phyloP scores from a whole-genome alignment of 2,113 vertebrate species.

The Seriola quinqueradiata region DNA sequence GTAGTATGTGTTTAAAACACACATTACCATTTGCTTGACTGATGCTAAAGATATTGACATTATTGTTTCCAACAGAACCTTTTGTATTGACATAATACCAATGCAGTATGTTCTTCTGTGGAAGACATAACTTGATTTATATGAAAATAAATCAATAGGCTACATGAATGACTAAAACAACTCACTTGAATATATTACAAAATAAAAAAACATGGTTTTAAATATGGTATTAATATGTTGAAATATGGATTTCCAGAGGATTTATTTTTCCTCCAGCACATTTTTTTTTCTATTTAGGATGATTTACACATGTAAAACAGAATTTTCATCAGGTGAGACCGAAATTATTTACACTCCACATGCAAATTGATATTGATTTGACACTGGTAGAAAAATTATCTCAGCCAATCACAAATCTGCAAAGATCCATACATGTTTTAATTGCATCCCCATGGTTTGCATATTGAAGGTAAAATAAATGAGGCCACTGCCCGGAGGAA shows the following conservation, averaged over 20 bases:
- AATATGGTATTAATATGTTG: neutral
- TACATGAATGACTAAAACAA: neutral
- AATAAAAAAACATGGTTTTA: neutral
- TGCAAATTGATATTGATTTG: constrained; percentile 33
- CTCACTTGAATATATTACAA: neutral
- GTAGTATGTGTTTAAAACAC: neutral
- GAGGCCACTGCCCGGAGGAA: neutral
- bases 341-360: neutral
- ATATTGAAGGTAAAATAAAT: constrained; percentile 27
- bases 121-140: neutral
- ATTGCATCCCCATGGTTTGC: constrained; percentile 7
- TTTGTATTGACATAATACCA: neutral
- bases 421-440: constrained; percentile 23
- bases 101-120: neutral
- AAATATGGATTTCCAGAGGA: neutral
- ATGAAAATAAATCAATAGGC: neutral
- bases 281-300: neutral
- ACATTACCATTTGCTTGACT: neutral
- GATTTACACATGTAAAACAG: neutral
- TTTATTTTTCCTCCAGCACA: neutral
- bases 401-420: constrained; percentile 13
- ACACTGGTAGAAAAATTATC: neutral
- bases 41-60: neutral
- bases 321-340: neutral
- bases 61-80: neutral